Evolutionary conservation across 2,888 invertebrate genomes (phyloP).

Genomic region (Machimus rusticus): DNA sequence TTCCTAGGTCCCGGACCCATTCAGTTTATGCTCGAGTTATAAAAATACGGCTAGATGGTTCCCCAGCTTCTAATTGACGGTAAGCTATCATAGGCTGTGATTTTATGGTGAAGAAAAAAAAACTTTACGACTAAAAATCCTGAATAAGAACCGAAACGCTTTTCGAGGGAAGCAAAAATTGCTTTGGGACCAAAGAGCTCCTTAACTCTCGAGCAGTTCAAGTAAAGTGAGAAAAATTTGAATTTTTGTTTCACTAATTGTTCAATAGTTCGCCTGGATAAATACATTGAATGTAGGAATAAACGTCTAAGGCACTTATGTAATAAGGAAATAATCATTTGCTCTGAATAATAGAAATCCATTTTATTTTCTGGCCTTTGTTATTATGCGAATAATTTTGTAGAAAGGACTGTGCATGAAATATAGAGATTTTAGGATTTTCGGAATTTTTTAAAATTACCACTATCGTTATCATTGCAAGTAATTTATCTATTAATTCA

Average conservation of each 20-base stretch:
- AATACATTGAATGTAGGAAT: neutral
- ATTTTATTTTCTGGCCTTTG: neutral
- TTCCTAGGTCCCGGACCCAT: neutral
- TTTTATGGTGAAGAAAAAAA: neutral
- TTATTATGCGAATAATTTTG: neutral
- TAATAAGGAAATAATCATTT: neutral
- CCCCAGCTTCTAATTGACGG: slow-evolving; percentile 32
- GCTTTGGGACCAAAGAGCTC: neutral
- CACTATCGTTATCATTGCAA: too few relatives aligned
- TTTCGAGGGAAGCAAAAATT: neutral
- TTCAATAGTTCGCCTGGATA: neutral
- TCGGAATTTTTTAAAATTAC: too few relatives aligned
- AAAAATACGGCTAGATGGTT: slow-evolving; percentile 23
- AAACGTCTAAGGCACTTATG: neutral
- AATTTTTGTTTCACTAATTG: neutral
- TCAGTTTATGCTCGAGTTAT: neutral
- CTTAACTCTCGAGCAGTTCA: neutral
- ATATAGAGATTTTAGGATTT: too few relatives aligned
- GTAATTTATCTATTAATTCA: too few relatives aligned
- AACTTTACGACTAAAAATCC: neutral
- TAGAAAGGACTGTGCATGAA: too few relatives aligned
- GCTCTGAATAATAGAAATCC: neutral
- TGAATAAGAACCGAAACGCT: neutral
- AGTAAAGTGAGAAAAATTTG: neutral
- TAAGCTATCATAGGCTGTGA: slow-evolving; percentile 14